A percentile compares a stretch with the other conserved stretches of the same genome.
Conservation (phyloP, 2,113 vertebrate genomes). For the Prunella himalayana region DNA sequence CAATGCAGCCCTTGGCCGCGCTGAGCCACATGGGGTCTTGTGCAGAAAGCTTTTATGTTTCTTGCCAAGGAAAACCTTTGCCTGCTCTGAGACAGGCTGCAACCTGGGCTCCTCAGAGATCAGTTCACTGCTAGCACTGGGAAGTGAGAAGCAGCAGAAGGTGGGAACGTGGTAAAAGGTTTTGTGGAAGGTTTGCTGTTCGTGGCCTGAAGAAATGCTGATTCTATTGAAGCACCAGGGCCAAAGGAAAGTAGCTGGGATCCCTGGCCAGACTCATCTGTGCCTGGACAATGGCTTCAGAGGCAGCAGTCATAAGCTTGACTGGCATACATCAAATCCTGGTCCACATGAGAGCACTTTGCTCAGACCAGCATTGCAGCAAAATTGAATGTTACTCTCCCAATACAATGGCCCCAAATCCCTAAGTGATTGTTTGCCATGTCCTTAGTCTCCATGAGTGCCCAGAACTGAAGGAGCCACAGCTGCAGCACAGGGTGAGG, state of each 20-base stretch:
- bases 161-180: background rate
- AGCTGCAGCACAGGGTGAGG: background rate
- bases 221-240: background rate
- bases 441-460: background rate
- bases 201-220: background rate
- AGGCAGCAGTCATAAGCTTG: background rate
- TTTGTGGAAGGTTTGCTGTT: background rate
- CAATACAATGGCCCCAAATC: rapidly evolving
- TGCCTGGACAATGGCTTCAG: background rate
- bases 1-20: background rate
- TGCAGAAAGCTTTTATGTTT: background rate
- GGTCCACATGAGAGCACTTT: background rate
- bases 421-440: background rate
- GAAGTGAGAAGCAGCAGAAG: background rate
- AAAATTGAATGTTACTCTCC: background rate
- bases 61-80: slow-evolving; percentile 35
- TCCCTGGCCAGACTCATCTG: background rate
- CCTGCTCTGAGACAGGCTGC: background rate
- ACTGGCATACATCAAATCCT: background rate
- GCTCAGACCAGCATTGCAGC: background rate
- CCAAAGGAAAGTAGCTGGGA: background rate
- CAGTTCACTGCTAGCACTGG: background rate
- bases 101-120: background rate
- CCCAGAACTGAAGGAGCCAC: rapidly evolving
- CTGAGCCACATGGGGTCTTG: rapidly evolving